Evolutionary conservation across 2,888 invertebrate genomes (phyloP).

Genomic region (Endotricha flammealis): DNA sequence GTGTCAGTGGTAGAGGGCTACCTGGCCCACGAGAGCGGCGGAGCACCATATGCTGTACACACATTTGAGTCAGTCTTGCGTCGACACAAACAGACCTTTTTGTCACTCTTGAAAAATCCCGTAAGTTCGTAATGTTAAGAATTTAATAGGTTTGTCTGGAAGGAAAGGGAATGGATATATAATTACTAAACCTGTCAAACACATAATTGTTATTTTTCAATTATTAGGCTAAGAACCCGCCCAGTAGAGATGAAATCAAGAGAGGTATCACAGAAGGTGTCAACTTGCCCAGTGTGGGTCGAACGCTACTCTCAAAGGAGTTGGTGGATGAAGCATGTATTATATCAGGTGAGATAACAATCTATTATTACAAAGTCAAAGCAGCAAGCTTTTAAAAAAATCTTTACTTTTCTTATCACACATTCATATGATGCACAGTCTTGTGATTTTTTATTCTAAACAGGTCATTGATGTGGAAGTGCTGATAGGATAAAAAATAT

Average conservation of each 20-base stretch:
- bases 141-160: no score
- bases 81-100: slow-evolving; percentile 91
- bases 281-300: slow-evolving; percentile 83
- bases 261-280: slow-evolving; percentile 89
- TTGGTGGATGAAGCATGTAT: slow-evolving; percentile 96
- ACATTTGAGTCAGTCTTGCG: slow-evolving; percentile 87
- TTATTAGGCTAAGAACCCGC: slow-evolving; percentile 87
- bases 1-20: slow-evolving; percentile 83
- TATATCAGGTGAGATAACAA: slow-evolving; percentile 80
- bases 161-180: no score
- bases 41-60: slow-evolving; percentile 77
- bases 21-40: slow-evolving; percentile 78
- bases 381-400: no score
- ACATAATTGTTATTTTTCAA: no score
- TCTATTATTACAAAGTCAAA: no score
- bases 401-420: no score
- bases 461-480: not conserved
- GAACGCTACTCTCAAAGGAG: slow-evolving; percentile 87
- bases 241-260: slow-evolving; percentile 88
- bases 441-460: no score
- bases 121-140: slow-evolving; percentile 77
- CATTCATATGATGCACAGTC: no score
- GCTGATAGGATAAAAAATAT: not conserved
- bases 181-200: no score
- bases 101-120: slow-evolving; percentile 90